Base-by-base conservation (phyloP, 2,797 vertebrate genomes). In the Pseudotriccus pelzelni region DNA sequence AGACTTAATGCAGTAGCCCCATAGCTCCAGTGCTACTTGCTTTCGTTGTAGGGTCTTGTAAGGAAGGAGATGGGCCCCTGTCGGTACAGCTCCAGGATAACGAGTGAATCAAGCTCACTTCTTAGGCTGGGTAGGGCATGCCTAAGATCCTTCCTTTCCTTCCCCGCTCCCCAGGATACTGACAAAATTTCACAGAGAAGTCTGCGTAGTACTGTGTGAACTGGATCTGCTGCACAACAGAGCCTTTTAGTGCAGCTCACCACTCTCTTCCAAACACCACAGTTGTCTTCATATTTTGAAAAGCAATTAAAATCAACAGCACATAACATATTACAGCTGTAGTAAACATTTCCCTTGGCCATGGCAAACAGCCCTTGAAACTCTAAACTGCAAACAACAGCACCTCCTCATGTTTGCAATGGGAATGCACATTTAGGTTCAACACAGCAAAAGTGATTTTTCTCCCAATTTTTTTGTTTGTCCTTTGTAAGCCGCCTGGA, bases 241-340 rank as follows among this genome's bases (percentile, higher is more conserved):
- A 86, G 39, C 23, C 79, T 91, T 72, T 59, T 86, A 93, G 30
- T 58, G 75, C 76, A 84, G 50, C 32, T 73, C 10, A 0, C 44
- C 55, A 7, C 0, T 30, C 41, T 82, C 55, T 84, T 89, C 60
- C 75, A 85, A 87, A 77, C 87, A 91, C 63, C 84, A 74, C 77
- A 84, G 74, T 73, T 94, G 74, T 92, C 84, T 95, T 89, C 78
- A 74, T 93, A 89, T 94, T 89, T 93, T 95, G 92, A 96, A 95
- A 94, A 87, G 70, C 84, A 93, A 88, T 96, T 91, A 95, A 76
- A 94, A 67, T 84, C 90, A 93, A 77, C 70, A 89, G 88, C 81
- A 84, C 2, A 2, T 87, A 87, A 84, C 59, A 13, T 50, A 69
- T 55, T 78, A 84, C 90, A 94, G 78, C 84, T 90, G 67, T 66